Evolutionary conservation across 2,888 invertebrate genomes (phyloP).

Genomic region (Lithophane leautieri): DNA sequence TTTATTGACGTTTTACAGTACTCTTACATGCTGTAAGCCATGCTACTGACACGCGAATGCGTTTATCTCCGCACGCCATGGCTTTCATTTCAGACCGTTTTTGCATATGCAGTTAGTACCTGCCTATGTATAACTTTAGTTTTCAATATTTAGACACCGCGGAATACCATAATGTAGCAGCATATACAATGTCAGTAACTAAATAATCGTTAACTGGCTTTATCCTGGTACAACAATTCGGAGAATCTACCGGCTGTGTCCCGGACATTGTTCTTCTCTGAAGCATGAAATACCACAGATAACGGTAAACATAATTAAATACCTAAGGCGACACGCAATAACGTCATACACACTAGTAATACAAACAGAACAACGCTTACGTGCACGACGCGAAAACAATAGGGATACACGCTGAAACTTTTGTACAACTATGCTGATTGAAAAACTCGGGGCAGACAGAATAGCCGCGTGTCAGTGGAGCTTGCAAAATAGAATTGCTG

Average conservation of each 20-base stretch:
- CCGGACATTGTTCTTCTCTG: slow-evolving; percentile 12
- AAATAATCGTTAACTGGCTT: slow-evolving; percentile 1
- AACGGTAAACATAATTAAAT: slow-evolving; percentile 62
- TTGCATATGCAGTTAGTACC: neutral
- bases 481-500: slow-evolving; percentile 47
- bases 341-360: slow-evolving; percentile 45
- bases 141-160: slow-evolving; percentile 4
- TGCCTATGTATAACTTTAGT: neutral
- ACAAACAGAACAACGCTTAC: slow-evolving; percentile 55
- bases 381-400: slow-evolving; percentile 65
- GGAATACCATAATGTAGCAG: neutral
- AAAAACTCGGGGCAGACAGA: slow-evolving; percentile 67
- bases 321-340: slow-evolving; percentile 55
- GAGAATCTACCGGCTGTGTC: slow-evolving; percentile 13
- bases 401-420: slow-evolving; percentile 73
- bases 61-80: slow-evolving; percentile 48
- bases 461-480: slow-evolving; percentile 63
- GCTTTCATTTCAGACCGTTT: slow-evolving; percentile 17
- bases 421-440: slow-evolving; percentile 71
- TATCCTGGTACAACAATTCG: slow-evolving; percentile 22
- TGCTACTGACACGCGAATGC: slow-evolving; percentile 52
- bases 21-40: slow-evolving; percentile 29
- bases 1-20: slow-evolving; percentile 52
- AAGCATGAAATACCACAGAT: slow-evolving; percentile 34
- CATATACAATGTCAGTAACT: slow-evolving; percentile 8